These are phyloP conservation scores for Dryobotodes eremita DNA, from an alignment of 2,888 invertebrate species.

Conservation along the genomic window DNA sequence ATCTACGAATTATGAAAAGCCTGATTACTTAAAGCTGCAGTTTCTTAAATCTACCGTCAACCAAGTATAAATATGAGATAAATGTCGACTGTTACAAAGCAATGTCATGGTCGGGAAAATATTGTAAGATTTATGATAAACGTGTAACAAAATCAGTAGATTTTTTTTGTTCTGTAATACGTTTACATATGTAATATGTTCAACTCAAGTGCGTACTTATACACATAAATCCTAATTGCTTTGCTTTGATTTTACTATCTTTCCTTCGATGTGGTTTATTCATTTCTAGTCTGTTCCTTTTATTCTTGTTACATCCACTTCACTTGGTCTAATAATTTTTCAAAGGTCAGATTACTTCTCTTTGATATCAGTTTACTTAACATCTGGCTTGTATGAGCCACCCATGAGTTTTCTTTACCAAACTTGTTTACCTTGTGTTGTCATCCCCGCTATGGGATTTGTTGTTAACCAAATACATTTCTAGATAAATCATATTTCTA, in stretches of 20 bases:
- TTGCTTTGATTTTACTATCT: not conserved
- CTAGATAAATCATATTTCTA: not conserved
- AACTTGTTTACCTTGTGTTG: not conserved
- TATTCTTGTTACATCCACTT: slow-evolving; percentile 14
- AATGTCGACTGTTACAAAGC: slow-evolving; percentile 30
- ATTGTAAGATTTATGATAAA: slow-evolving; percentile 20
- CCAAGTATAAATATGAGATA: slow-evolving; percentile 15
- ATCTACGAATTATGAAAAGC: slow-evolving; percentile 5
- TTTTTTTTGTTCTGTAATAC: not conserved
- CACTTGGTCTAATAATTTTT: slow-evolving; percentile 25
- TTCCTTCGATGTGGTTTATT: not conserved
- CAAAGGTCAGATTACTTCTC: slow-evolving; percentile 8
- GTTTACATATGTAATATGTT: not conserved
- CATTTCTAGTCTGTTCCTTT: not conserved
- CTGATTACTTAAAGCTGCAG: slow-evolving; percentile 2
- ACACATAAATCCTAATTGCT: not conserved
- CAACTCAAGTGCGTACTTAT: no score
- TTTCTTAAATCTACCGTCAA: slow-evolving; percentile 30
- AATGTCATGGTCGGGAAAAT: slow-evolving; percentile 19
- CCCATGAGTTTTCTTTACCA: not conserved
- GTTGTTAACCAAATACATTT: not conserved
- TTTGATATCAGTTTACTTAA: slow-evolving; percentile 33
- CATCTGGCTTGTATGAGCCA: slow-evolving; percentile 1
- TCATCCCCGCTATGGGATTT: not conserved
- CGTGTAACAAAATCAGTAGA: not conserved